These are phyloP conservation scores for Abrostola tripartita DNA, from an alignment of 2,888 invertebrate species.

Conservation along the genomic window DNA sequence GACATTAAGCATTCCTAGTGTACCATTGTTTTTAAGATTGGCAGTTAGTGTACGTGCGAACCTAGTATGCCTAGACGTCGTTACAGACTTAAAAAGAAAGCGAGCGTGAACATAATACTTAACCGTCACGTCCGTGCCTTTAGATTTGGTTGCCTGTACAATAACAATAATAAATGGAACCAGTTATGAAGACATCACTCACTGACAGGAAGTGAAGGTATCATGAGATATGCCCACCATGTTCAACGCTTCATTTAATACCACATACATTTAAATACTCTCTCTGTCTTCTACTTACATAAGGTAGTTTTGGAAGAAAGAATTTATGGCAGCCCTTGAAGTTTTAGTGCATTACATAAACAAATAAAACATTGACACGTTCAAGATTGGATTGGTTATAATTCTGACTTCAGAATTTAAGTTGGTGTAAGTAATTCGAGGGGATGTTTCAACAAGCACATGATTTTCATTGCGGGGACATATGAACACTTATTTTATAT, in stretches of 20 bases:
- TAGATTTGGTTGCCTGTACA: neutral
- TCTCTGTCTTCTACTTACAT: constrained; percentile 2
- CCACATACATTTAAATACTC: neutral
- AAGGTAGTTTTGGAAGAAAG: neutral
- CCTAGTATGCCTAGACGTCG: neutral
- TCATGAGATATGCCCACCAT: constrained; percentile 13
- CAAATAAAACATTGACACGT: no score
- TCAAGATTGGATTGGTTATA: no score
- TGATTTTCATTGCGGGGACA: no score
- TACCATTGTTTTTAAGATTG: no score
- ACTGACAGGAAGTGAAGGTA: constrained; percentile 38
- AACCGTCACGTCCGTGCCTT: constrained; percentile 14
- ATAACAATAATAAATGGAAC: constrained; percentile 32
- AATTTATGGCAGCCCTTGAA: no score
- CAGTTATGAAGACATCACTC: constrained; percentile 25
- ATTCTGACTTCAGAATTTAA: no score
- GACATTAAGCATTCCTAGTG: no score
- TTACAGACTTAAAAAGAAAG: constrained; percentile 25
- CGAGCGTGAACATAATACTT: constrained; percentile 24
- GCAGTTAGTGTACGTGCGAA: no score
- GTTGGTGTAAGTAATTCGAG: no score
- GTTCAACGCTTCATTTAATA: constrained; percentile 19
- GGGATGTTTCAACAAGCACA: no score
- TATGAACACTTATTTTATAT: no score
- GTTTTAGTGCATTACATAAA: no score